Evolutionary conservation across 2,888 invertebrate genomes (phyloP).

Genomic region (Sarcophaga caerulescens): DNA sequence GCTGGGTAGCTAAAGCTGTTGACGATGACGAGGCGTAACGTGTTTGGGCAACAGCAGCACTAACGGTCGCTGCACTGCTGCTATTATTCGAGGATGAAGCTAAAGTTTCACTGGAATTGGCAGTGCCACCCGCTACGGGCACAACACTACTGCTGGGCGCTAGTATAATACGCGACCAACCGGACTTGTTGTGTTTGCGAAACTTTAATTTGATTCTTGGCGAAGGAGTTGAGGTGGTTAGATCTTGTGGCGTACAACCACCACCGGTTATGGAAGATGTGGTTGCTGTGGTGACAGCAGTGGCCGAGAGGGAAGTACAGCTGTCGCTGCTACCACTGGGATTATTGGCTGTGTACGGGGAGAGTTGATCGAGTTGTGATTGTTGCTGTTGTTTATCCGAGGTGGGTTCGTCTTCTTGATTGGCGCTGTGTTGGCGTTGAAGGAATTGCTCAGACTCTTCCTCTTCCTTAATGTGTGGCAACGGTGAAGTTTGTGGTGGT

Average conservation of each 20-base stretch:
- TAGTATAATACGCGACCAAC: conserved; percentile 79
- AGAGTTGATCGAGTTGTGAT: conserved; percentile 65
- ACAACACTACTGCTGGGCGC: conserved; percentile 74
- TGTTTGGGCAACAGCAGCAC: conserved; percentile 69
- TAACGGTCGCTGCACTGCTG: conserved; percentile 68
- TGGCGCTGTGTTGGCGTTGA: conserved; percentile 64
- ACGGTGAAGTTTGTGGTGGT: conserved; percentile 86
- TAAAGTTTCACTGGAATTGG: conserved; percentile 73
- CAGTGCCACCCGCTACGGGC: conserved; percentile 65
- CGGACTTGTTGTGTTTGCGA: conserved; percentile 79
- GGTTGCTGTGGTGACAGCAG: conserved; percentile 53
- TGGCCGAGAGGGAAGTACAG: conserved; percentile 71
- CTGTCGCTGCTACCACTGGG: conserved; percentile 78
- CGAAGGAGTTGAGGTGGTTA: conserved; percentile 77
- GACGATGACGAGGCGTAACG: conserved; percentile 76
- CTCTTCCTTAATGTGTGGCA: conserved; percentile 92
- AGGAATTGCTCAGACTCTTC: conserved; percentile 83
- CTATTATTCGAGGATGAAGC: conserved; percentile 73
- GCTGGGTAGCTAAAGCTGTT: conserved; percentile 76
- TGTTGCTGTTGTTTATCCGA: conserved; percentile 64
- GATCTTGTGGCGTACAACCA: conserved; percentile 60
- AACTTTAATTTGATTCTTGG: conserved; percentile 80
- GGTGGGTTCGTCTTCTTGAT: conserved; percentile 68
- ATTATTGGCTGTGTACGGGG: conserved; percentile 68
- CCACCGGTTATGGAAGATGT: conserved; percentile 62